Evolutionary conservation across 37 sponge, comb jelly and placozoan species (phyloP).

Genomic region (Beroe ovata): DNA sequence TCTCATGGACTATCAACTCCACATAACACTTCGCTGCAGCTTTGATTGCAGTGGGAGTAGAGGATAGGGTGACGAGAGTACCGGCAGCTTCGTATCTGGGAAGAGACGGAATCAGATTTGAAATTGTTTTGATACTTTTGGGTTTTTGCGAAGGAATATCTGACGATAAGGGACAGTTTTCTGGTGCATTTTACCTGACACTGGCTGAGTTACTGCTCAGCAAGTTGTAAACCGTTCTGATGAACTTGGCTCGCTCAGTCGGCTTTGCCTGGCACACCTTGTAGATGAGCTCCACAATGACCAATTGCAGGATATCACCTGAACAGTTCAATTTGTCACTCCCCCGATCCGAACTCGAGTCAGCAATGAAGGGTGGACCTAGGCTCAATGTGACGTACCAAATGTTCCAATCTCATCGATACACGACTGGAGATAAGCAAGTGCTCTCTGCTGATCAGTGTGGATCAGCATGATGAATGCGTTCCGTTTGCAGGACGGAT

Average conservation of each 20-base stretch:
- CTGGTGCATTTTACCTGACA: constrained; percentile 75
- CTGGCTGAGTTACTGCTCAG: constrained; percentile 86
- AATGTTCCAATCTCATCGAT: constrained; percentile 95
- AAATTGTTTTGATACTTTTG: too few relatives aligned
- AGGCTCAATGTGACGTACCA: constrained; percentile 67
- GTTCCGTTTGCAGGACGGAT: constrained; percentile 97
- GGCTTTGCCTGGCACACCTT: constrained; percentile 97
- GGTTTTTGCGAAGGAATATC: too few relatives aligned
- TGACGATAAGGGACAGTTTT: too few relatives aligned
- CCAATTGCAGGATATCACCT: constrained; percentile 93
- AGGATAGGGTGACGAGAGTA: constrained; percentile 92
- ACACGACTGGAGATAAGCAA: constrained; percentile 93
- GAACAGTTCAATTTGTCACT: neutral
- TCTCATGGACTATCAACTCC: constrained; percentile 95
- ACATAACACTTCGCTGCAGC: constrained; percentile 98
- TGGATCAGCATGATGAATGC: constrained; percentile 99
- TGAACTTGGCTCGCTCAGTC: constrained; percentile 86
- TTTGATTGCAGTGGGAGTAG: constrained; percentile 95
- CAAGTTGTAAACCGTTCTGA: constrained; percentile 94
- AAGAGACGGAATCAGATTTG: neutral
- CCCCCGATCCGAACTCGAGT: too few relatives aligned
- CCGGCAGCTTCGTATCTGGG: constrained; percentile 93
- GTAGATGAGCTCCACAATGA: constrained; percentile 99
- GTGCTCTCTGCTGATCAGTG: constrained; percentile 93
- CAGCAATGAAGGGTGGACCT: too few relatives aligned